Percentiles rank a stretch among this genome's conserved stretches.
Conservation (phyloP, 2,797 vertebrate genomes). For the Crax fasciolata region DNA sequence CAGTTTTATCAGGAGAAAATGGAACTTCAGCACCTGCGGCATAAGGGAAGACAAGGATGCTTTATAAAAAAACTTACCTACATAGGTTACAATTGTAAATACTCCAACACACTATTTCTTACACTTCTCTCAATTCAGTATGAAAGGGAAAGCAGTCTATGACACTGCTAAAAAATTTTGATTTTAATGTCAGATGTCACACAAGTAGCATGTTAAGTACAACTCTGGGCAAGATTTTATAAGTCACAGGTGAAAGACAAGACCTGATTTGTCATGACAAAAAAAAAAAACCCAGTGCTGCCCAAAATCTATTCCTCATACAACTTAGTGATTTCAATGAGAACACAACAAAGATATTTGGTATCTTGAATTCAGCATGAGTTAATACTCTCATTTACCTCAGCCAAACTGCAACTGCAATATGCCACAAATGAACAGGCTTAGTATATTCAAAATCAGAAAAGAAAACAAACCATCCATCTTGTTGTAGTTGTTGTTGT, state of each 20-base stretch:
- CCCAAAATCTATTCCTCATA: background rate
- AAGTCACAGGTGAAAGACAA: background rate
- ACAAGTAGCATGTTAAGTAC: background rate
- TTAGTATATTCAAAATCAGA: background rate
- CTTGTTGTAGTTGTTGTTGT: background rate
- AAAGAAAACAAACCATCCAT: fast-evolving
- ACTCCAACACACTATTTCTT: background rate
- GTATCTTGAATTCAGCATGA: background rate
- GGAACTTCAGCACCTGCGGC: fast-evolving
- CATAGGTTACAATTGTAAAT: fast-evolving
- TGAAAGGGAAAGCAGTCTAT: background rate
- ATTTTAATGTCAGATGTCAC: background rate
- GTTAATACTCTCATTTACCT: background rate
- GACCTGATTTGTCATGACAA: background rate
- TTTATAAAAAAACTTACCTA: background rate
- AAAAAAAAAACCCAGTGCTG: background rate
- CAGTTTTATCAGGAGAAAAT: background rate
- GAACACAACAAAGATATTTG: background rate
- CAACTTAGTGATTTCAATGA: background rate
- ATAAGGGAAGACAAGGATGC: background rate
- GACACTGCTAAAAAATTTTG: background rate
- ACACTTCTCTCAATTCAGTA: background rate
- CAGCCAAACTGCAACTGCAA: background rate
- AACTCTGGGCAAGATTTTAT: background rate
- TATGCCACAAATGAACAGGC: background rate